Base-by-base conservation (phyloP, 2,888 invertebrate genomes). In the Netelia virgata region DNA sequence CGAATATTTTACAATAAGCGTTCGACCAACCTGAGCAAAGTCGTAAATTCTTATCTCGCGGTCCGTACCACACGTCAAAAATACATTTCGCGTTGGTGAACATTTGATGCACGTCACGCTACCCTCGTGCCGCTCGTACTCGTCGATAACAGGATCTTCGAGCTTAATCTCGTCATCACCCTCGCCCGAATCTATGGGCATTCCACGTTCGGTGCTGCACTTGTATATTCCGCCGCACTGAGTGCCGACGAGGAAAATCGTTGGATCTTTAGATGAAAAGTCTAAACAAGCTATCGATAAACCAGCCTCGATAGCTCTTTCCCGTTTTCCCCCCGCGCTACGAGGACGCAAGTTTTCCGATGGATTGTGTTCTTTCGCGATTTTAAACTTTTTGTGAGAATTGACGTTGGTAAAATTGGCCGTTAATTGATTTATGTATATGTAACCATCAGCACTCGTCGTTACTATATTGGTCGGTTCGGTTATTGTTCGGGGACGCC, bases 201-300 rank as follows among this genome's bases (percentile, higher is more conserved):
- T 86, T 0, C 88, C 84, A 8, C 88, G 88, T 79, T 93, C 91
- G 23, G 91, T 85, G 61, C 89, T 91, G 79, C 93, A 93, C 80
- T 93, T 93, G 53, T 93, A 93, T 66, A 93, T 86, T 41, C 93
- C 93, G 66, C 93, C 93, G 36, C 93, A 93, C 14, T 92, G 84
- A 50, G 93, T 93, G 2, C 93, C 93, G n/a, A 91, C 92, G 68
- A 93, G 82, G 72, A 93, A 92, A 59, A 91, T 84, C 28, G 86
- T 87, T 0, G 90, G 85, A 73, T 92, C 89, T 64, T 88, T 90
- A 2, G 85, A 84, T 3, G 92, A 93, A 85, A 93, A 93, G 83
- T 93, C 93, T 14, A 93, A 91, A 73, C 90, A 88, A 10, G 93
- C 93, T 59, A 93, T 88, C 16, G 90, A 90, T 43, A 93, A 87